Base-by-base conservation (phyloP, 2,797 vertebrate species). In the Sparus aurata region DNA sequence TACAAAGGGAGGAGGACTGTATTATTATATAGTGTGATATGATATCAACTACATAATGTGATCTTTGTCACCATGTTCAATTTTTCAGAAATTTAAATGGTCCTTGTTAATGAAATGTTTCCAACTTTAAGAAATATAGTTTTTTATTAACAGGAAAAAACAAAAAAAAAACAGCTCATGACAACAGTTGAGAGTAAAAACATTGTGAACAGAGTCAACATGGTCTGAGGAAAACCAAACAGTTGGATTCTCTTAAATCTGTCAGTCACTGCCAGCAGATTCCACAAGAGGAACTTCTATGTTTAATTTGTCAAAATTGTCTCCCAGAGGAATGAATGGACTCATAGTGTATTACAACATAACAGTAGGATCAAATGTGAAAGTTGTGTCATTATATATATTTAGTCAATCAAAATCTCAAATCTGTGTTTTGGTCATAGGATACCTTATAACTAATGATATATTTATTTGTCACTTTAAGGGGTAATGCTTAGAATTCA, bases 91-190 rank as follows among this genome's bases (percentile, higher is more conserved):
- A n/a, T 74, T 66, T 15, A 15, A 74, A 25, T 13, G 17, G 20
- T 18, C 52, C 70, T 55, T 66, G 54, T 67, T 22, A 73, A 84
- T 80, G 17, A 84, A 77, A 80, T 78, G 25, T 62, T 66, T 74
- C 64, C 68, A 73, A 47, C 52, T 47, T 72, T 83, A 82, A 49
- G 49, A 91, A 87, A 89, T 87, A 84, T 81, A 80, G 30, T 45
- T 69, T 82, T 91, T 90, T 91, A 90, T 91, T 88, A 60, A 87
- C 71, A 79, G 73, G 71, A 84, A 83, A 79, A 82, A 85, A 89
- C 75, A 34, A 8, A 11, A 34, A 80, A 85, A 85, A 88, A 88
- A 90, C 80, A 87, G 69, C 77, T 87, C 62, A 86, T 81, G 79
- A 85, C 62, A 83, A 70, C 83, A 89, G 72, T 75, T 70, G 52